Conservation (phyloP, 2,888 invertebrate genomes). For the Escarpia spicata region DNA sequence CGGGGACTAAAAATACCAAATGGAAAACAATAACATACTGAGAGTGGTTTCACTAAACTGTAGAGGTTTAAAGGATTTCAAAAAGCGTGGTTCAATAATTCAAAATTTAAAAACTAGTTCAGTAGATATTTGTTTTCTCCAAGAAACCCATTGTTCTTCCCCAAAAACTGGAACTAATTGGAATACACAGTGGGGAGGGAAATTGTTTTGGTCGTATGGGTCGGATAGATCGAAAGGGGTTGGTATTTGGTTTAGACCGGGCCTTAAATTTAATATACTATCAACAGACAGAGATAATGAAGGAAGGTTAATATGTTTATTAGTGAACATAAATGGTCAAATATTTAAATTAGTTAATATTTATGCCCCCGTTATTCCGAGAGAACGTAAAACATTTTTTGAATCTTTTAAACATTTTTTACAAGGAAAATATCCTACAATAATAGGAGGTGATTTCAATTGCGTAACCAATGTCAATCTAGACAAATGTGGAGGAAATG, state of each 20-base stretch:
- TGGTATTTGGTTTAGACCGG: neutral
- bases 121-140: neutral
- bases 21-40: too few species aligned
- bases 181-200: neutral
- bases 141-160: slow-evolving; percentile 21
- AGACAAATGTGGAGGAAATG: neutral
- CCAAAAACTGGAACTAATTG: neutral
- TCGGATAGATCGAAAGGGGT: neutral
- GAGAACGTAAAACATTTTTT: neutral
- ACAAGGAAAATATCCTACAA: neutral
- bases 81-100: neutral
- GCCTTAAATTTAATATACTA: neutral
- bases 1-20: too few species aligned
- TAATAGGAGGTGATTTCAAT: neutral
- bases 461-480: neutral
- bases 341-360: neutral
- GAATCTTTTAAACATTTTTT: neutral
- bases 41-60: too few species aligned
- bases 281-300: neutral
- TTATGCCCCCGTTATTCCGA: neutral
- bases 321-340: neutral
- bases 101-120: neutral
- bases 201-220: neutral
- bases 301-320: neutral
- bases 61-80: too few species aligned